Percentiles rank a stretch among this genome's conserved stretches.
These are phyloP conservation scores for Urocitellus parryii DNA, from an alignment of 2,113 vertebrate genomes.

Conservation along the genomic window DNA sequence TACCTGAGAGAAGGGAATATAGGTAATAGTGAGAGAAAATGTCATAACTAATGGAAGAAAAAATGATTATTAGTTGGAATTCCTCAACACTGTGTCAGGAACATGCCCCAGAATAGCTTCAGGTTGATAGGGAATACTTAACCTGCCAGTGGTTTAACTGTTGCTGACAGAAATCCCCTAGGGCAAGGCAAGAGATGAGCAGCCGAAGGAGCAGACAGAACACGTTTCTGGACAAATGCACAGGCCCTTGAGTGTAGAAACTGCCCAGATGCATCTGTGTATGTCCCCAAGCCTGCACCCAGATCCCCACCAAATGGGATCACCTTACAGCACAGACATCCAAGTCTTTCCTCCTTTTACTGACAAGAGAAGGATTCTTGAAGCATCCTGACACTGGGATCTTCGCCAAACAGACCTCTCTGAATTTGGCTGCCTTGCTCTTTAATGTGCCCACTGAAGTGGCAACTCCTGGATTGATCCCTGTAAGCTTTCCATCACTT, in stretches of 20 bases:
- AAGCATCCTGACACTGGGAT: background rate
- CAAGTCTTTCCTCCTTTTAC: background rate
- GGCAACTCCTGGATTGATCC: constrained; percentile 14
- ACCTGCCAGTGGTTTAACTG: constrained; percentile 62
- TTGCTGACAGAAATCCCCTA: constrained; percentile 61
- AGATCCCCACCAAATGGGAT: background rate
- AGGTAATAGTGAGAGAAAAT: constrained; percentile 46
- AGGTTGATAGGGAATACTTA: constrained; percentile 52
- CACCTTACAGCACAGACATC: background rate
- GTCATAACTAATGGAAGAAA: constrained; percentile 64
- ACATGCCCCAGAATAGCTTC: constrained; percentile 67
- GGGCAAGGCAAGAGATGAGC: background rate
- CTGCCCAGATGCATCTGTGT: background rate
- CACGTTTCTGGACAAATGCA: constrained; percentile 32
- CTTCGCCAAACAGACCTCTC: background rate
- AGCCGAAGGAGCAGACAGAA: background rate
- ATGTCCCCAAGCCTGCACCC: background rate
- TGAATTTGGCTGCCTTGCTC: background rate
- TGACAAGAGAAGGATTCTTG: background rate
- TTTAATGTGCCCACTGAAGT: background rate
- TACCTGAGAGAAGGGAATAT: background rate
- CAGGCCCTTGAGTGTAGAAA: background rate
- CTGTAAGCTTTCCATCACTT: background rate
- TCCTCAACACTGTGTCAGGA: constrained; percentile 55
- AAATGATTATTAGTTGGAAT: constrained; percentile 70